Base-by-base conservation (phyloP, 2,797 vertebrate species). In the Gila robusta region DNA sequence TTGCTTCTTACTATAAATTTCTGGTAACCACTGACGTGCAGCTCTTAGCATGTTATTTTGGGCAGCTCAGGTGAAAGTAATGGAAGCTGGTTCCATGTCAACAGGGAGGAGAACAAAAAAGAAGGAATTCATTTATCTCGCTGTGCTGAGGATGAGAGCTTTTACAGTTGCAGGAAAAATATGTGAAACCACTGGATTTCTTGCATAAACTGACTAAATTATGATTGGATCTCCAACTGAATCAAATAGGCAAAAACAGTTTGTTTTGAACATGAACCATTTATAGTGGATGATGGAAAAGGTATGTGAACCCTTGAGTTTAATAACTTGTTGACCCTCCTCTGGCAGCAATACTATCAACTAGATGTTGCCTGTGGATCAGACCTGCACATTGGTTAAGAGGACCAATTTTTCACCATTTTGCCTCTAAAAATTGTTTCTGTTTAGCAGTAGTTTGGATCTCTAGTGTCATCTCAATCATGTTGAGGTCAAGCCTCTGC, bases 81-180 rank as follows among this genome's bases (percentile, higher is more conserved):
- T n/a, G n/a, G 41, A 71, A 52, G 52, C n/a, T 32, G 28, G 44
- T 80, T 84, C 54, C 73, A 81, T 76, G 47, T 84, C 56, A 47
- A 76, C 23, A 44, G 71, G 73, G 32, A 84, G 47, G 32, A 69
- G 59, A 66, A 83, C 21, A 52, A 49, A 66, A 83, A 76, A 49
- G 35, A n/a, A 19, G 44, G 16, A 74, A 62, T 37, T 26, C 0
- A 66, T 74, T 73, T 59, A 1, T 64, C 71, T 74, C 2, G 4
- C 39, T 47, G 39, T 74, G 56, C 28, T 66, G 56, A 47, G 28
- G 32, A 74, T 47, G 39, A 37, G 0, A 66, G 14, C 49, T 59
- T 64, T 64, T 41, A 78, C 21, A 39, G 2, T 59, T 39, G 54
- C 12, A 39, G 35, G 14, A 62, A 70, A 35, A 69, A 35, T 69